These are phyloP conservation scores for Teleiodes luculella DNA, from an alignment of 2,888 invertebrate genomes.

Conservation along the genomic window DNA sequence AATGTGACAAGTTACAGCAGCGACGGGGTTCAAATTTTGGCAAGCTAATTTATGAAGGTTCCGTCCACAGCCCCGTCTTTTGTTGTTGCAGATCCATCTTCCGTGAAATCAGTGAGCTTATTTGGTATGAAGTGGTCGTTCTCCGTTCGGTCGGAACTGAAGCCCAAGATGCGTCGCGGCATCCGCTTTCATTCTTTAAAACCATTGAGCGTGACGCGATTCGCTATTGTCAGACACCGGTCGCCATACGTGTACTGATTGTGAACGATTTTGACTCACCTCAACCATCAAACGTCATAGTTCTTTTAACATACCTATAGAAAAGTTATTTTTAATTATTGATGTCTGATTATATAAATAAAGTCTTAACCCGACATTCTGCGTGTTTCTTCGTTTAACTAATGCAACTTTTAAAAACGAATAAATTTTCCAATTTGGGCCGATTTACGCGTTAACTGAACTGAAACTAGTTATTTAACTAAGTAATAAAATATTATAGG, in stretches of 20 bases:
- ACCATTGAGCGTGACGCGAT: slow-evolving; percentile 54
- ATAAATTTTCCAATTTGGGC: too few relatives aligned
- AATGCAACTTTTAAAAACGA: too few relatives aligned
- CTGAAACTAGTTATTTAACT: too few relatives aligned
- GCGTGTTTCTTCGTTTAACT: too few relatives aligned
- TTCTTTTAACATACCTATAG: too few relatives aligned
- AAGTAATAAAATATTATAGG: too few relatives aligned
- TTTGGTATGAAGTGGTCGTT: slow-evolving; percentile 2
- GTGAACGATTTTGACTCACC: slow-evolving; percentile 29
- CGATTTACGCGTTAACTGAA: too few relatives aligned
- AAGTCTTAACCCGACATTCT: too few relatives aligned
- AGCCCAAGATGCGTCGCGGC: slow-evolving; percentile 44
- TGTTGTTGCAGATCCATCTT: background rate
- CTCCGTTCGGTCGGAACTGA: slow-evolving; percentile 21
- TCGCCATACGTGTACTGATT: slow-evolving; percentile 52
- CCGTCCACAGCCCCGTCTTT: slow-evolving; percentile 1
- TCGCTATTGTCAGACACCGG: slow-evolving; percentile 56
- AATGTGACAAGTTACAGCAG: slow-evolving; percentile 16
- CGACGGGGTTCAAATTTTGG: background rate
- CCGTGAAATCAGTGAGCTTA: background rate
- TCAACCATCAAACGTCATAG: background rate
- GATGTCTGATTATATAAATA: too few relatives aligned
- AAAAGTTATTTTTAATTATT: too few relatives aligned
- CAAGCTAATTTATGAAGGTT: slow-evolving; percentile 3
- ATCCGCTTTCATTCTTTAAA: slow-evolving; percentile 64